A percentile compares a stretch with the other conserved stretches of the same genome.
Conservation (phyloP, 2,113 vertebrate genomes). For the Macrotis lagotis region DNA sequence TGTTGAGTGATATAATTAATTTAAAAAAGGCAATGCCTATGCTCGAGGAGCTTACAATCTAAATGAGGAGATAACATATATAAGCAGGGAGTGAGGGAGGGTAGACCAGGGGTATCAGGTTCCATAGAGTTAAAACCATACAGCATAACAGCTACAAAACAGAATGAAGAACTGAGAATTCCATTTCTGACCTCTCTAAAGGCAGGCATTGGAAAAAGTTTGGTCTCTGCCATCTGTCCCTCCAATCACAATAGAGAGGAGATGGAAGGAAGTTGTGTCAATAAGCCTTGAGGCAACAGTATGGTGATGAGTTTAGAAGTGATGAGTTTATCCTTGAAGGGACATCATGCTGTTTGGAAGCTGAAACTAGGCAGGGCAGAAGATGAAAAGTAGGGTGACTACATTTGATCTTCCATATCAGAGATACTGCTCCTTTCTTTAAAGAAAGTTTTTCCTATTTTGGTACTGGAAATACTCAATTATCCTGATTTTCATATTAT, state of each 20-base stretch:
- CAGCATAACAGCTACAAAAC: not conserved
- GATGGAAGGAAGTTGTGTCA: too few species aligned
- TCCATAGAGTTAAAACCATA: not conserved
- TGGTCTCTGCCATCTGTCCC: not conserved
- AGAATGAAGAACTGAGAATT: not conserved
- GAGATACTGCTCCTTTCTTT: not conserved
- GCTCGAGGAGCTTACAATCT: not conserved
- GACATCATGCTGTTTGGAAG: not conserved
- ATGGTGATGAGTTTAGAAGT: not conserved
- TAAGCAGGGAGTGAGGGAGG: not conserved
- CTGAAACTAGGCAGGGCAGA: not conserved
- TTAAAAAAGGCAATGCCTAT: not conserved
- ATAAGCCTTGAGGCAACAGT: not conserved
- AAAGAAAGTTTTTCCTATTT: not conserved
- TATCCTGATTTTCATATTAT: not conserved
- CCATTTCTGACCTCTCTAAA: not conserved
- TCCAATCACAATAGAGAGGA: not conserved
- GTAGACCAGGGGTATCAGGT: not conserved
- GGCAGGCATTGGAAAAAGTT: not conserved
- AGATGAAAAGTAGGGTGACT: not conserved
- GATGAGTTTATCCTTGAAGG: not conserved
- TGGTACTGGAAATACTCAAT: not conserved
- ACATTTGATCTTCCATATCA: not conserved
- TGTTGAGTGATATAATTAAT: not conserved
- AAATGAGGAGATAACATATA: not conserved